Base-by-base conservation (phyloP, 2,113 vertebrate species). In the Camelus dromedarius region DNA sequence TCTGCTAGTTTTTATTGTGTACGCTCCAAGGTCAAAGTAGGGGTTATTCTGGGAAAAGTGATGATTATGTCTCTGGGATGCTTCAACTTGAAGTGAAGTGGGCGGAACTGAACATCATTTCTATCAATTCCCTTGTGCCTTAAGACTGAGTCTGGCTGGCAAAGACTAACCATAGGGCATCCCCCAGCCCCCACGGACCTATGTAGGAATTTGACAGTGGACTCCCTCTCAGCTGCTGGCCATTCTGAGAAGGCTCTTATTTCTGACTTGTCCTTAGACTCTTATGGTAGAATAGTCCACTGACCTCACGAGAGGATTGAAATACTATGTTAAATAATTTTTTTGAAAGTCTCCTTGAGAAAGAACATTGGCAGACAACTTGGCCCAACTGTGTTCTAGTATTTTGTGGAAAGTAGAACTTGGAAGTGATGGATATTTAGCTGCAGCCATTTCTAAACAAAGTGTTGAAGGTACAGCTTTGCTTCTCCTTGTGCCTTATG, bases 111-210 rank as follows among this genome's bases (percentile, higher is more conserved):
- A 79, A 38, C 56, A 30, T 48, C 8, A 56, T 11, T 42, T 42
- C 13, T 38, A 5, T 48, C 0, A 0, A 46, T 67, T 92, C 38
- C 8, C 14, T 84, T 48, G 30, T 48, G 20, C 3, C 56, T 64
- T 67, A 24, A 75, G 35, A 35, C 32, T n/a, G 60, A 76, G 42
- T 54, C 13, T 93, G 26, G 48, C 30, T 70, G 58, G n/a, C 14
- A 58, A 92, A 48, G 16, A n/a, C 46, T 38, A 26, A 13, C 60
- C 26, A 28, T 28, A 20, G 8, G 64, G 66, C 4, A 28, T 18
- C 0, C 2, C 42, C 10, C 10, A 20, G 48, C 7, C 6, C 18
- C 13, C 20, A 19, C 4, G 28, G 18, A 19, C 32, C 7, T 30
- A 2, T 24, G 0, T 15, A 24, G 60, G 30, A 42, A 76, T 60